Base-by-base conservation (phyloP, 2,888 invertebrate species). In the Tiliacea citrago region DNA sequence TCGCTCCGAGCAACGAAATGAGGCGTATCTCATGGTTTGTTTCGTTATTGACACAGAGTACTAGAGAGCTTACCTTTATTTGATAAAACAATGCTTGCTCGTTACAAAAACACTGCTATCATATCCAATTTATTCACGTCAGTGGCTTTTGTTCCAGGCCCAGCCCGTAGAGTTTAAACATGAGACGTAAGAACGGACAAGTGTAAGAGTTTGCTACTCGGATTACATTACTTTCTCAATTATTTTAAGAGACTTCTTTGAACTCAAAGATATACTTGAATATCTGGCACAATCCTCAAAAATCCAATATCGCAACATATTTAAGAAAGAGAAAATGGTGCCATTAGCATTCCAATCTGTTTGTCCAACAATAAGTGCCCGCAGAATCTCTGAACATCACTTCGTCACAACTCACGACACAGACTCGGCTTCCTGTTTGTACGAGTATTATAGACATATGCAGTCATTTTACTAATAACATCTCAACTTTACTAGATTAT, bases 271-370 rank as follows among this genome's bases (percentile, higher is more conserved):
- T 49, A 47, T 55, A 45, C 51, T 76, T 63, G 16, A 39, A 47
- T 45, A 49, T 49, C 18, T 42, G 13, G 55, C 8, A 51, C 24
- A 55, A 42, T 68, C 35, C 7, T 68, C 35, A 24, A 24, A 71
- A 57, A 47, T 47, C 5, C 18, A 68, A 55, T 18, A 67, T 66
- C 3, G 9, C 29, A 29, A 47, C 35, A 60, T 18, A 21, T 68
- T 72, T 39, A 7, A 18, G 8, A 45, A 45, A 21, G 47, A 29
- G 24, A 51, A 24, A 67, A 63, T 67, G n/a, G 24, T 13, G 4
- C n/a, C 24, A 49, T 76, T 45, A 62, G n/a, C 51, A 57, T 73
- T 57, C 49, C 24, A 55, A 71, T 66, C 10, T 71, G 13, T 35
- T 55, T 61, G 9, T 61, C 12, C 21, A 9, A 39, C 61, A 47